Percentiles rank a stretch among this genome's conserved stretches.
phyloP scores from a whole-genome alignment of 2,797 vertebrate species.

The Coccyzus lansbergi region DNA sequence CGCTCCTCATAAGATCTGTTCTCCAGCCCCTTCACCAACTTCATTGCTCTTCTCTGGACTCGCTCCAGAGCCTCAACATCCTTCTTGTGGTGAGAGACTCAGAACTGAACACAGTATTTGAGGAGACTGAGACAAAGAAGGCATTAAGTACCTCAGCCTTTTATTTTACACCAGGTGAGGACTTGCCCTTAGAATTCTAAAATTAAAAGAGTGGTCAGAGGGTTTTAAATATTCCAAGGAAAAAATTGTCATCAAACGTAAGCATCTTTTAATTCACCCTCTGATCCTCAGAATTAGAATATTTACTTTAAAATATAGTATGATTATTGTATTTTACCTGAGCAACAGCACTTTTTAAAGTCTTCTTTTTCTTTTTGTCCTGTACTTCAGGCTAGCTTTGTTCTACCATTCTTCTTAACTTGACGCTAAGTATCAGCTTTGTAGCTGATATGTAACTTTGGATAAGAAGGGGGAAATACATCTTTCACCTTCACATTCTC shows the following conservation, averaged over 20 bases:
- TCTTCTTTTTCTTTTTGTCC: neutral
- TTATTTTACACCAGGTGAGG: neutral
- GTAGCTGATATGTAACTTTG: neutral
- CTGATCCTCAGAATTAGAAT: neutral
- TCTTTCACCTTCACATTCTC: neutral
- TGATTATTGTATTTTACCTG: neutral
- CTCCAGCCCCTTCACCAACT: no score
- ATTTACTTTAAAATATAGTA: neutral
- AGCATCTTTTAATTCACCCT: neutral
- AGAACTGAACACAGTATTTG: no score
- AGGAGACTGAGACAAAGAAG: no score
- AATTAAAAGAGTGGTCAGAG: neutral
- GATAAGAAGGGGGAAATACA: neutral
- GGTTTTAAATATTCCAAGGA: neutral
- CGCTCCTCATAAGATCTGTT: no score
- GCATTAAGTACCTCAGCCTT: no score
- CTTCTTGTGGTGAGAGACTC: no score
- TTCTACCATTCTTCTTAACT: neutral
- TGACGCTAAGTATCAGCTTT: neutral
- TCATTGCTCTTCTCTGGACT: no score
- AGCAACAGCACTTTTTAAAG: neutral
- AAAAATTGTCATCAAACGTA: neutral
- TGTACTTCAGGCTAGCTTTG: neutral
- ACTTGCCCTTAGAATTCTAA: neutral
- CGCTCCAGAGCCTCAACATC: no score